These are phyloP conservation scores for Theristicus caerulescens DNA, from an alignment of 2,113 vertebrate species.

Conservation along the genomic window DNA sequence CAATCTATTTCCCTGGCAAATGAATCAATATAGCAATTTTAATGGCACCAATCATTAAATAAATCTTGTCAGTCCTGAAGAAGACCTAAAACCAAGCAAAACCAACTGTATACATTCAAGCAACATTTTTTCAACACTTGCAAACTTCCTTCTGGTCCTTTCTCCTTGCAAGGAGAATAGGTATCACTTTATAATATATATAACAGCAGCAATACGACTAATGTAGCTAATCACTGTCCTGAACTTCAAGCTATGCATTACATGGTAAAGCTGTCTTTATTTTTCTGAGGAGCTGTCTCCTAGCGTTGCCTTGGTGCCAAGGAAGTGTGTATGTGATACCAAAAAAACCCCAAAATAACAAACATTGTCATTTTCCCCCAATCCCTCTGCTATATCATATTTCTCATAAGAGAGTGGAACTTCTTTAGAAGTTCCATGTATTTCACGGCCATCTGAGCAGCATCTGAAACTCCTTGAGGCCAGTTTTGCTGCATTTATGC, in stretches of 20 bases:
- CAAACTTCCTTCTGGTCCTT: background rate
- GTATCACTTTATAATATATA: background rate
- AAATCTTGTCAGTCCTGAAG: background rate
- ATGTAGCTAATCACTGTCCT: background rate
- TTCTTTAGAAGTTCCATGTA: background rate
- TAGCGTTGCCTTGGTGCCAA: background rate
- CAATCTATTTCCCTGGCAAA: conserved; percentile 58
- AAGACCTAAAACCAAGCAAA: background rate
- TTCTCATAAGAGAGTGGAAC: background rate
- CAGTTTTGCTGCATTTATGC: background rate
- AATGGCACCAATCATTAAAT: conserved; percentile 31
- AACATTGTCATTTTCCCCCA: background rate
- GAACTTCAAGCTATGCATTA: background rate
- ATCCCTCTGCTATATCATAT: background rate
- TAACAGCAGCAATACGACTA: background rate
- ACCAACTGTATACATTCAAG: background rate
- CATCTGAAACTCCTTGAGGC: background rate
- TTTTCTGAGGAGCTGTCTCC: background rate
- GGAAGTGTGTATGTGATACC: background rate
- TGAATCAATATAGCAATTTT: conserved; percentile 46
- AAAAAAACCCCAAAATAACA: background rate
- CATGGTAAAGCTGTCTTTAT: background rate
- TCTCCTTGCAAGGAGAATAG: background rate
- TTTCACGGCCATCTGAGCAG: background rate
- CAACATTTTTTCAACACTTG: background rate